Evolutionary conservation across 2,797 vertebrate genomes (phyloP).

Genomic region (Phylloscopus collybita): DNA sequence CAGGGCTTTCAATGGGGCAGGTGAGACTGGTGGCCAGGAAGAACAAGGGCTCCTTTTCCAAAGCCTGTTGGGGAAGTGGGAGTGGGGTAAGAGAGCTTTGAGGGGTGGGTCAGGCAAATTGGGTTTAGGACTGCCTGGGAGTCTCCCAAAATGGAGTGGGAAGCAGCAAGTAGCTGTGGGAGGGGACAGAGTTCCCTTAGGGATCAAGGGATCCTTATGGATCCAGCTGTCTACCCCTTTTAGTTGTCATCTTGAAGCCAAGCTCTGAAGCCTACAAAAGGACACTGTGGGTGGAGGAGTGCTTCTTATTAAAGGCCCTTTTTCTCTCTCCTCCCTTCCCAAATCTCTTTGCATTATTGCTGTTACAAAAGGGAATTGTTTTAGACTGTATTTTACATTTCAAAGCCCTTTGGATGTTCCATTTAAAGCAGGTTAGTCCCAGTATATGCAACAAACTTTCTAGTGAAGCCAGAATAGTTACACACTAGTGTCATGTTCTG

Average conservation of each 20-base stretch:
- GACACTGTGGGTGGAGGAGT: background rate
- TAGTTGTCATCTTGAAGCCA: background rate
- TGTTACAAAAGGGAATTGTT: conserved; percentile 27
- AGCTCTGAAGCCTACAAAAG: conserved; percentile 2
- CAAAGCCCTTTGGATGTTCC: conserved; percentile 34
- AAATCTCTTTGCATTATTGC: conserved; percentile 3
- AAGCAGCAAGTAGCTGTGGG: background rate
- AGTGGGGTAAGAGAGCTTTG: background rate
- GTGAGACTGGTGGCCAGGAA: background rate
- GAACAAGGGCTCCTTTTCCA: background rate
- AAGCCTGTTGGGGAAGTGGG: background rate
- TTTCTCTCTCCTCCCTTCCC: conserved; percentile 34
- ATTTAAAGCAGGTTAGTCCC: conserved; percentile 13
- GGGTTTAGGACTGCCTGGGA: background rate
- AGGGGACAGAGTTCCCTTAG: background rate
- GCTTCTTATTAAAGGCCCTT: conserved; percentile 12
- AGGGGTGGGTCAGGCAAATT: background rate
- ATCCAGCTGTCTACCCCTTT: background rate
- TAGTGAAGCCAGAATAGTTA: background rate
- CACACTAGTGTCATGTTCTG: background rate
- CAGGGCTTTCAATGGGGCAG: background rate
- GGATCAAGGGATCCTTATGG: background rate
- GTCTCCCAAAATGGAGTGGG: background rate
- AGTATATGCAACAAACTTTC: background rate
- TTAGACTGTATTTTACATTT: conserved; percentile 44